A percentile compares a stretch with the other conserved stretches of the same genome.
Evolutionary conservation across 2,113 vertebrate species (phyloP).

Genomic region (Thermophis baileyi): DNA sequence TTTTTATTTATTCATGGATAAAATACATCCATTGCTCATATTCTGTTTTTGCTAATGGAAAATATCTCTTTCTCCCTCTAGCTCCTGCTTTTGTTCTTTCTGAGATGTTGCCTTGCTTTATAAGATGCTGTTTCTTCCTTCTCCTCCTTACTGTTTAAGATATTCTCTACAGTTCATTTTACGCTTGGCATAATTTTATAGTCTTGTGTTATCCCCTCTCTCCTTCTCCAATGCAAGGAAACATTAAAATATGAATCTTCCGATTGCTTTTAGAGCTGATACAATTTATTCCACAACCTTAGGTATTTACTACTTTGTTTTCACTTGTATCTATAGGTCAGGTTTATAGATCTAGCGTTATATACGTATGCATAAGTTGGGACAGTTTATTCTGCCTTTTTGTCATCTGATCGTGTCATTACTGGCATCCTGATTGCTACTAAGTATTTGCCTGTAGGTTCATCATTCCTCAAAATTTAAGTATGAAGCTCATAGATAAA

Average conservation of each 20-base stretch:
- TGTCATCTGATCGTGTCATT: neutral
- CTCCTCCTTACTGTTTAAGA: neutral
- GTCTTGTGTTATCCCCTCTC: neutral
- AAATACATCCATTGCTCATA: neutral
- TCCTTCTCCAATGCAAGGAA: neutral
- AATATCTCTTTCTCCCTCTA: neutral
- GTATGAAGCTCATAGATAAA: neutral
- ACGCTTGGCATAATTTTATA: neutral
- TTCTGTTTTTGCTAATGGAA: neutral
- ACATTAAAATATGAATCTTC: neutral
- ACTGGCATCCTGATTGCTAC: neutral
- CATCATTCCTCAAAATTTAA: neutral
- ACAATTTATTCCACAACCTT: neutral
- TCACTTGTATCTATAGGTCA: neutral
- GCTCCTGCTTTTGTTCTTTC: neutral
- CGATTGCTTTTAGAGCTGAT: neutral
- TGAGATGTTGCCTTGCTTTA: neutral
- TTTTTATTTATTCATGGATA: neutral
- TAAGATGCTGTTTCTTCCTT: neutral
- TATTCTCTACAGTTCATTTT: neutral
- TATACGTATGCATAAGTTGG: neutral
- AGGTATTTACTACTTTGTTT: neutral
- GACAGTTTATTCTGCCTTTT: constrained; percentile 5
- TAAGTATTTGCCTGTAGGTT: neutral
- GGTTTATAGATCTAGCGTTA: neutral